phyloP scores from a whole-genome alignment of 2,113 vertebrate species.

The Lycaon pictus region DNA sequence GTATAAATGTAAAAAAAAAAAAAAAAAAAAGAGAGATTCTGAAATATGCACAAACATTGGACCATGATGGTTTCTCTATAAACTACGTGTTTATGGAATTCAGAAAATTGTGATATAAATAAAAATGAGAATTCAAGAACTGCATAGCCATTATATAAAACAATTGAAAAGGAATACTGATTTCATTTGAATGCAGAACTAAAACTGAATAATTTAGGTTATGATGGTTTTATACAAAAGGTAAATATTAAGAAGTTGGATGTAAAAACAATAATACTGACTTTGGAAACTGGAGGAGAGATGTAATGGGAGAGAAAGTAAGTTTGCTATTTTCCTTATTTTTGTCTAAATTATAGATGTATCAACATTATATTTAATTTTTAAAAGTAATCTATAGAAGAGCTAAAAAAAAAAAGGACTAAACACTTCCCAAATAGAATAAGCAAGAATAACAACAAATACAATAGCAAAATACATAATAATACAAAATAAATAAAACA shows the following conservation, averaged over 20 bases:
- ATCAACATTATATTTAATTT: neutral
- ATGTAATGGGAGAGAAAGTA: neutral
- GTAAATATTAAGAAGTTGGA: neutral
- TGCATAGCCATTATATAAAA: neutral
- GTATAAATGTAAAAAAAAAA: neutral
- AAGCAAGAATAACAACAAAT: neutral
- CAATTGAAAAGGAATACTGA: neutral
- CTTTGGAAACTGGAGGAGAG: neutral
- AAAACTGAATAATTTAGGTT: neutral
- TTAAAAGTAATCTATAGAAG: neutral
- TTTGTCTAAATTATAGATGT: neutral
- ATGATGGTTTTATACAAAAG: neutral
- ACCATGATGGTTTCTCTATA: neutral
- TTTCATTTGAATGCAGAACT: constrained; percentile 44
- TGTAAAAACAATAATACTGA: neutral
- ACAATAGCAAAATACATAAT: neutral
- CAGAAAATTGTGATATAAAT: neutral
- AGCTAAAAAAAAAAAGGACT: neutral
- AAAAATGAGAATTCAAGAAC: neutral
- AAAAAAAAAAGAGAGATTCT: neutral
- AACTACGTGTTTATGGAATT: neutral
- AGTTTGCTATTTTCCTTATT: neutral
- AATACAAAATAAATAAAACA: neutral
- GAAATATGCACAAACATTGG: neutral
- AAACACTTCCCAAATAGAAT: neutral